Evolutionary conservation across 2,113 vertebrate species (phyloP), one percentile per base, ranked within the genome.

Genomic region (Rissa tridactyla): DNA sequence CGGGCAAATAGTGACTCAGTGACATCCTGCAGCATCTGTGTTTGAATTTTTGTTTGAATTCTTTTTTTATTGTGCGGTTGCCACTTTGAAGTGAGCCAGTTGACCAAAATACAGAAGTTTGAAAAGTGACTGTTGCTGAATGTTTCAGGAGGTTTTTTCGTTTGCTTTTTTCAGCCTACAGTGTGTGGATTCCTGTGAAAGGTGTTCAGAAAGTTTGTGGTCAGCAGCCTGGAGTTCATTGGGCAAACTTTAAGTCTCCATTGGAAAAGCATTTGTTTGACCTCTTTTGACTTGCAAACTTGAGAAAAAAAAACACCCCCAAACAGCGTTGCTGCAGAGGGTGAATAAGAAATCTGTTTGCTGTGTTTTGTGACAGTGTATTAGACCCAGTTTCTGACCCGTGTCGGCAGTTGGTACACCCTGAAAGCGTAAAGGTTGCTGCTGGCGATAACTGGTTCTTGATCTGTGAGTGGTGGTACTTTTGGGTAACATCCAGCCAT

Each of bases 1-100:
- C 73, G 51, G 25, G 29, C 69, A 76, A 91, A 71, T n/a, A 78
- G 49, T 91, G 73, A 91, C 42, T 91, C 61, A 66, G 9, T 84
- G n/a, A 23, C 34, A 29, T 40, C 32, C 32, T 58, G 44, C 5
- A 7, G 30, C 46, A 60, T 60, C 17, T 11, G 29, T 68, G 26
- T 86, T 86, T 26, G 46, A n/a, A 23, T 20, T 27, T 27, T 19
- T 22, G 7, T 25, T 29, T 65, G n/a, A 26, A 70, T 40, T 32
- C 36, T 40, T 26, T n/a, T 32, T 51, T 30, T 6, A 9, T 20
- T 16, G 26, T 5, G 11, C 46, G 22, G 30, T 38, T 88, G 34
- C 15, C 38, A 9, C 49, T 69, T 46, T 13, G 34, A 76, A 58
- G 23, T 34, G 20, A 52, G 8, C 10, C 47, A 26, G 15, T 70